These are phyloP conservation scores for Protomyctophum bolini DNA, from an alignment of 2,113 vertebrate genomes.

Conservation along the genomic window DNA sequence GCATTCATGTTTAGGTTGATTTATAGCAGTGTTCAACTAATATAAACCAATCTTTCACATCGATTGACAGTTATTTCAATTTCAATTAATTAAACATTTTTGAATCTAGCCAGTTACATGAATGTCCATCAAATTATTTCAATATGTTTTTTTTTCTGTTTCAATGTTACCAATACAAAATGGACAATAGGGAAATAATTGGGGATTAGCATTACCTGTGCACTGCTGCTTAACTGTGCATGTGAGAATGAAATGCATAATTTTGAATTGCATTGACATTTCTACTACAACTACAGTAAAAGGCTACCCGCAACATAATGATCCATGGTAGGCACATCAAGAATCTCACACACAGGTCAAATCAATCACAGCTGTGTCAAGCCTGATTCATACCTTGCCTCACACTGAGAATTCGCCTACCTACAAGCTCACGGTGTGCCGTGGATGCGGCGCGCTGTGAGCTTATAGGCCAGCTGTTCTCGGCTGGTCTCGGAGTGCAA, in stretches of 20 bases:
- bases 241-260: slow-evolving; percentile 66
- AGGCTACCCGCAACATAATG: slow-evolving; percentile 12
- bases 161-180: slow-evolving; percentile 27
- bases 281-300: slow-evolving; percentile 38
- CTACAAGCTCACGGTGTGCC: too few relatives aligned
- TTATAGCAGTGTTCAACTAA: slow-evolving; percentile 29
- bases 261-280: slow-evolving; percentile 47
- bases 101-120: slow-evolving; percentile 30
- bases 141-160: neutral
- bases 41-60: slow-evolving; percentile 35
- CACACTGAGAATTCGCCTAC: slow-evolving; percentile 9
- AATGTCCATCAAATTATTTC: slow-evolving; percentile 21
- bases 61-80: neutral
- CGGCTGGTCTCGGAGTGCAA: too few relatives aligned
- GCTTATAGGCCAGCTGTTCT: too few relatives aligned
- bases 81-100: neutral
- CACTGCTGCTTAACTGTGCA: slow-evolving; percentile 70
- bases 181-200: slow-evolving; percentile 56
- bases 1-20: slow-evolving; percentile 15
- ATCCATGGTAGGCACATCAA: slow-evolving; percentile 9
- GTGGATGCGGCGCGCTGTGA: too few relatives aligned
- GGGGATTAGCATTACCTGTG: slow-evolving; percentile 70
- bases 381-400: neutral
- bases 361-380: slow-evolving; percentile 15
- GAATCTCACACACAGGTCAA: slow-evolving; percentile 7